phyloP scores from a whole-genome alignment of 2,113 vertebrate genomes.

The Vombatus ursinus region DNA sequence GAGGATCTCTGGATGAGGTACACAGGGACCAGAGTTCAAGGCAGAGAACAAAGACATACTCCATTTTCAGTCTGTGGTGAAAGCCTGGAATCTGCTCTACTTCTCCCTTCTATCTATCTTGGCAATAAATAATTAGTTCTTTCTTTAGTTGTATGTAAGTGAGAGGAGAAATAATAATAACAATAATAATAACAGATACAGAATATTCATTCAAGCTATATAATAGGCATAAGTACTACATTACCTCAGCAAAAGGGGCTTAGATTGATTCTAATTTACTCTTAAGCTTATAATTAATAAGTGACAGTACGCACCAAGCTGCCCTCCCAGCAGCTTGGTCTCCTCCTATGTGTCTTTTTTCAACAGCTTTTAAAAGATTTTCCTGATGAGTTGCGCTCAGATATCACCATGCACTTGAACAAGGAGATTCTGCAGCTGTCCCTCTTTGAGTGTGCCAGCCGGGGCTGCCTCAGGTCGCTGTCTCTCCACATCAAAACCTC shows the following conservation, averaged over 20 bases:
- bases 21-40: background rate
- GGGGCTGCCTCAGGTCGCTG: conserved; percentile 96
- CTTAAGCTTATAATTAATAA: background rate
- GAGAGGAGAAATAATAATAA: background rate
- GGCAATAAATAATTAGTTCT: background rate
- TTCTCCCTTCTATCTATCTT: background rate
- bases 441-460: conserved; percentile 95
- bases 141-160: background rate
- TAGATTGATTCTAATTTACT: background rate
- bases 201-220: too few species aligned
- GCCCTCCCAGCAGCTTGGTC: background rate
- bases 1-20: background rate
- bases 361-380: conserved; percentile 96
- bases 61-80: background rate
- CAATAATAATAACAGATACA: background rate
- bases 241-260: background rate
- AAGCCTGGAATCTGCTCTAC: background rate
- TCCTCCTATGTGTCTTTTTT: conserved; percentile 43
- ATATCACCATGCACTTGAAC: conserved; percentile 99
- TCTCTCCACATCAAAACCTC: conserved; percentile 98
- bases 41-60: background rate
- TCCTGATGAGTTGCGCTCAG: conserved; percentile 96
- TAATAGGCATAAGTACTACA: background rate
- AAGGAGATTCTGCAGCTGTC: conserved; percentile 98
- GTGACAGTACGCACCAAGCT: background rate